Conservation (phyloP, 1,140 invertebrate genomes). For the Elymnias hypermnestra region DNA sequence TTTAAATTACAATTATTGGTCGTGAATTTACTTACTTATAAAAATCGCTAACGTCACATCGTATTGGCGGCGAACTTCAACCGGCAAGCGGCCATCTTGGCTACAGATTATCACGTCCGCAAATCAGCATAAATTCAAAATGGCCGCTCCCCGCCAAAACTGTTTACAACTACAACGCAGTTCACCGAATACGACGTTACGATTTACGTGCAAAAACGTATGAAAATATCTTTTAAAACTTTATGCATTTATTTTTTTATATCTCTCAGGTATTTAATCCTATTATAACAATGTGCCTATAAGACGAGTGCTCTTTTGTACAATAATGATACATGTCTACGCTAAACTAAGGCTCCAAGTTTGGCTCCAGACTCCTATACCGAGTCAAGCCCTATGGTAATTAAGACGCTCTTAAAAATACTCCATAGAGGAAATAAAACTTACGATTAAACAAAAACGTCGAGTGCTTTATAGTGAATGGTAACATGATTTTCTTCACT, state of each 20-base stretch:
- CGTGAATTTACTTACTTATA: slow-evolving; percentile 63
- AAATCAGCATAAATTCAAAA: slow-evolving; percentile 19
- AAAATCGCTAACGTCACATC: slow-evolving; percentile 61
- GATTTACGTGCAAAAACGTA: slow-evolving; percentile 72
- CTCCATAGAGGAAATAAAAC: slow-evolving; percentile 48
- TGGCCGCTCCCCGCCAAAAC: slow-evolving; percentile 42
- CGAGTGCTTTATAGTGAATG: slow-evolving; percentile 66
- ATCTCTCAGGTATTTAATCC: slow-evolving; percentile 63
- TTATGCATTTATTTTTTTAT: slow-evolving; percentile 66
- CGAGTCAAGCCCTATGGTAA: slow-evolving; percentile 27
- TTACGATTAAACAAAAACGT: slow-evolving; percentile 58
- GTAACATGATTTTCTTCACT: slow-evolving; percentile 72
- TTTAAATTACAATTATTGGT: slow-evolving; percentile 73
- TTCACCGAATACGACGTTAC: slow-evolving; percentile 42
- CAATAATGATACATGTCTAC: slow-evolving; percentile 59
- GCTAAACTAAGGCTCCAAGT: slow-evolving; percentile 61
- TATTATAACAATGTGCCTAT: slow-evolving; percentile 71
- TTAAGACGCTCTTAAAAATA: slow-evolving; percentile 48
- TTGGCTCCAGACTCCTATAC: slow-evolving; percentile 26
- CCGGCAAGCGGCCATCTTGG: slow-evolving; percentile 35
- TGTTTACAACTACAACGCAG: slow-evolving; percentile 47
- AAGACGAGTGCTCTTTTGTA: slow-evolving; percentile 68
- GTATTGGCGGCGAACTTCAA: slow-evolving; percentile 44
- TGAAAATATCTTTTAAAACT: slow-evolving; percentile 72
- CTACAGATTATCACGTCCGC: slow-evolving; percentile 13